These are phyloP conservation scores for Dendrolimus punctatus DNA, from an alignment of 1,140 invertebrate genomes.

Conservation along the genomic window DNA sequence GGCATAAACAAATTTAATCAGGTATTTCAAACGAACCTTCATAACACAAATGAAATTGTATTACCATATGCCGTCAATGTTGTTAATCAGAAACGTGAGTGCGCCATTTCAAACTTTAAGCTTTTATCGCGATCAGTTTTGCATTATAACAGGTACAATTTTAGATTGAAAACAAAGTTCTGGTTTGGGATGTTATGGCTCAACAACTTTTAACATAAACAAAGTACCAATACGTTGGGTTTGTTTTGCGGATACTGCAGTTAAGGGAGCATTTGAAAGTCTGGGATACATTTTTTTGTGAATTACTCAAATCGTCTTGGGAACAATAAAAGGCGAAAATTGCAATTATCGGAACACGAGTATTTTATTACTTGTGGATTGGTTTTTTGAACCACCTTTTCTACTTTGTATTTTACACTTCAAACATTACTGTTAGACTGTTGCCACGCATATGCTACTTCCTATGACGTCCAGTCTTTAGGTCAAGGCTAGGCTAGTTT, in stretches of 20 bases:
- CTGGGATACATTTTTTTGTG: neutral
- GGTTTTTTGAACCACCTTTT: too few species aligned
- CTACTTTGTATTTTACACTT: too few species aligned
- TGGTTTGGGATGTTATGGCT: constrained; percentile 11
- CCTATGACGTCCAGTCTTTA: too few species aligned
- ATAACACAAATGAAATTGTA: neutral
- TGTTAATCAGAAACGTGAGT: constrained; percentile 19
- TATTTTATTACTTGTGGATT: too few species aligned
- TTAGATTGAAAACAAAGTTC: constrained; percentile 27
- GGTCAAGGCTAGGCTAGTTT: too few species aligned
- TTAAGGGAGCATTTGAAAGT: constrained; percentile 4
- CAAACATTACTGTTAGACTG: too few species aligned
- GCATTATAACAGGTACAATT: constrained; percentile 19
- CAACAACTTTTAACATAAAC: constrained; percentile 28
- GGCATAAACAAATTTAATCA: too few species aligned
- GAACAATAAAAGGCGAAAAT: neutral
- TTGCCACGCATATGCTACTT: too few species aligned
- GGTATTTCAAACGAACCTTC: neutral
- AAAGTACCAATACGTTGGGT: constrained; percentile 7
- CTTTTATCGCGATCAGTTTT: constrained; percentile 27
- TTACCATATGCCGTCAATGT: neutral
- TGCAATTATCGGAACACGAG: too few species aligned
- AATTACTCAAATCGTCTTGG: neutral
- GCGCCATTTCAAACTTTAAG: constrained; percentile 17
- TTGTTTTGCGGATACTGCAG: constrained; percentile 16